A percentile compares a stretch with the other conserved stretches of the same genome.
These are phyloP conservation scores for Astreopora myriophthalma DNA, from an alignment of 64 coral and sea anemone genomes.

Conservation along the genomic window DNA sequence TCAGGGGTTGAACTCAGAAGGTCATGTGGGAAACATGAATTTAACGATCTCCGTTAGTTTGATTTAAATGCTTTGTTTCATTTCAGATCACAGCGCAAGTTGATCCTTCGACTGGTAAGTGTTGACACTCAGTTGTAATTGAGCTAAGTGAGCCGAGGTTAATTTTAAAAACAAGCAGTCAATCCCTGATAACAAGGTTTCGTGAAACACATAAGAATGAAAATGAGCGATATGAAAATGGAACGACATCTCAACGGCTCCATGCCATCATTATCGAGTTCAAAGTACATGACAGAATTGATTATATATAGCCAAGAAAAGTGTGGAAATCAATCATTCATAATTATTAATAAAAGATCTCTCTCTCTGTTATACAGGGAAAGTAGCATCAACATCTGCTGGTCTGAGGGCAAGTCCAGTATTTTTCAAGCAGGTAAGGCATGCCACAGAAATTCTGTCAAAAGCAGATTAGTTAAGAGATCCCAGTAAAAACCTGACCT, in stretches of 20 bases:
- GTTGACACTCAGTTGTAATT: background rate
- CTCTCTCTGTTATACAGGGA: constrained; percentile 37
- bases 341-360: background rate
- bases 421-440: constrained; percentile 62
- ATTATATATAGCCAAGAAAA: too few relatives aligned
- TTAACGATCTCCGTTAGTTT: too few relatives aligned
- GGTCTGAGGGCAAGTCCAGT: constrained; percentile 79
- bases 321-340: too few relatives aligned
- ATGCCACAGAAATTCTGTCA: background rate
- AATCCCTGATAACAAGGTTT: too few relatives aligned
- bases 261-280: too few relatives aligned
- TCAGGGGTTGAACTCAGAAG: too few relatives aligned
- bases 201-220: too few relatives aligned
- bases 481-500: background rate
- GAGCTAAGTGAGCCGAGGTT: background rate
- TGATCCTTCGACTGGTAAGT: constrained; percentile 73
- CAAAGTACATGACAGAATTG: too few relatives aligned
- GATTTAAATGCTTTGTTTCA: background rate
- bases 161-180: background rate
- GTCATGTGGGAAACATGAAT: too few relatives aligned
- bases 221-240: too few relatives aligned
- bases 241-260: too few relatives aligned
- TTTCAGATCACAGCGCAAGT: constrained; percentile 80
- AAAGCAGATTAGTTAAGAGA: background rate
- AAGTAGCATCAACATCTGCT: constrained; percentile 62